Base-by-base conservation (phyloP, 2,888 invertebrate genomes). In the Drosophila paramelanica region DNA sequence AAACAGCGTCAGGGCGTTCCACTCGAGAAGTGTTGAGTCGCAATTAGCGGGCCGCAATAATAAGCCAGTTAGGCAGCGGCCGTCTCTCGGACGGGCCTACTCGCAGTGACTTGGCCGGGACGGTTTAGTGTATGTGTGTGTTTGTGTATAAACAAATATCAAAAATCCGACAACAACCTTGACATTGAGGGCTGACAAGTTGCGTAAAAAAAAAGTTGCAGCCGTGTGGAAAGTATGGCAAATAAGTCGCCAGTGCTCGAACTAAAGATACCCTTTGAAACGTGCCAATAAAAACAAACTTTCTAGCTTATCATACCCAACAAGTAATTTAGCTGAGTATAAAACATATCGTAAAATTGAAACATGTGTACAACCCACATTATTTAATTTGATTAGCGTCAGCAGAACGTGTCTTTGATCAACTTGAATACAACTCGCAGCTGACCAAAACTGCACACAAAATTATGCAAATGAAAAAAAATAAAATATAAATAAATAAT, bases 141-240 rank as follows among this genome's bases (percentile, higher is more conserved):
- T 33, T 11, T 58, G 49, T 59, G 46, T 51, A 68, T 67, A 66
- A 49, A 66, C 62, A 71, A 67, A 67, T 61, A 66, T 67, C 39
- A 67, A 69, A 74, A 75, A 64, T 31, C 36, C 59, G 65, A 64
- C 62, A 67, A 60, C 73, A 88, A 88, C 85, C 85, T 85, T 85
- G 85, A 80, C 85, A 85, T 88, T 85, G 80, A 76, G 57, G 31
- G 59, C 73, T 62, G 76, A 73, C 77, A 75, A 67, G 79, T 67
- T 68, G 68, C 52, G 71, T 66, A 31, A 76, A 75, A 81, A 81
- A 76, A 73, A 76, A 73, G 87, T 85, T 68, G 84, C 87, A 81
- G 41, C 79, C 57, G 60, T 41, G 71, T 81, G 81, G 78, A 88
- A 88, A 82, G 68, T 49, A 56, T 67, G 50, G 31, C 36, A 67